Percentiles rank a stretch among this genome's conserved stretches.
phyloP scores from a whole-genome alignment of 2,888 invertebrate species.

The Dugesia japonica region DNA sequence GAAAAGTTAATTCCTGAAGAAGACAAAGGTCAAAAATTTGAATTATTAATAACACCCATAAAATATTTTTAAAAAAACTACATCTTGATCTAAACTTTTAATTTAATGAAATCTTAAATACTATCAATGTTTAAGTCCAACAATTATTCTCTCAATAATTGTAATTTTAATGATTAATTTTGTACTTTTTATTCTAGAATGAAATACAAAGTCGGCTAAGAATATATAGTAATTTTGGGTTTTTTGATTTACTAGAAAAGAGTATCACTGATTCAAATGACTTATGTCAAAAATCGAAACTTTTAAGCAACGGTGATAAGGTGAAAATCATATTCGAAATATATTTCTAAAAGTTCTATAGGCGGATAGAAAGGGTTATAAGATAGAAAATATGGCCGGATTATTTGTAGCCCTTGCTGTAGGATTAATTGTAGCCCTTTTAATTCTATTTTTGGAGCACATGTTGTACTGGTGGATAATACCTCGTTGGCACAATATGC shows the following conservation, averaged over 20 bases:
- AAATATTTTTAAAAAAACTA: too few species aligned
- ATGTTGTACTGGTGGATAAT: constrained; percentile 72
- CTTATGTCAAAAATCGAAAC: not conserved
- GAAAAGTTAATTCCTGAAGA: too few species aligned
- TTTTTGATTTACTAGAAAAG: constrained; percentile 9
- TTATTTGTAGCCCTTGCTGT: constrained; percentile 62
- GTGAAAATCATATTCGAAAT: too few species aligned
- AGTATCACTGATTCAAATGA: not conserved
- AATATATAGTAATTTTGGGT: constrained; percentile 7
- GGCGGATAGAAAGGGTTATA: constrained; percentile 32
- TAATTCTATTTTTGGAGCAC: constrained; percentile 70
- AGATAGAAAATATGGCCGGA: constrained; percentile 36
- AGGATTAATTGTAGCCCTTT: constrained; percentile 62
- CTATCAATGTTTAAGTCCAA: too few species aligned
- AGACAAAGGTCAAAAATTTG: too few species aligned
- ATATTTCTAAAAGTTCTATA: too few species aligned
- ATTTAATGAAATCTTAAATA: too few species aligned
- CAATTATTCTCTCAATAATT: too few species aligned
- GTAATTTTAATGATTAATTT: too few species aligned
- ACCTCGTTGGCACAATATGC: constrained; percentile 64
- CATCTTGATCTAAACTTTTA: too few species aligned
- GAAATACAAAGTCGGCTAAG: not conserved
- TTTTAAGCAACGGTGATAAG: not conserved
- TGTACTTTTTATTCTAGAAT: not conserved
- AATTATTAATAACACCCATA: too few species aligned